phyloP scores from a whole-genome alignment of 1,140 invertebrate species.

The Drosophila teissieri region DNA sequence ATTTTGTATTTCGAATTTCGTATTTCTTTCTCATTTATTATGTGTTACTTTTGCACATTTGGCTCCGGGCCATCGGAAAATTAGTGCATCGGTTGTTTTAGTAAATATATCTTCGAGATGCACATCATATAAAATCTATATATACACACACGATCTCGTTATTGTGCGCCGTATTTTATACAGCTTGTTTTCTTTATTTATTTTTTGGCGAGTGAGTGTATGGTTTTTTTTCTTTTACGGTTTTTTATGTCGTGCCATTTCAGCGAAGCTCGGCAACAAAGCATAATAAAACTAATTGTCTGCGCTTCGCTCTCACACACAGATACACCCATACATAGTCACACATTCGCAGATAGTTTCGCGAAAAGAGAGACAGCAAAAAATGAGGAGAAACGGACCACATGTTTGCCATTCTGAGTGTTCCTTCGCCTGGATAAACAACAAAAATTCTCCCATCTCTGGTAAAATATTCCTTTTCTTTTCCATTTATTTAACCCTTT shows the following conservation, averaged over 20 bases:
- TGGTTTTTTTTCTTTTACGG: constrained; percentile 50
- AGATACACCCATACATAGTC: constrained; percentile 32
- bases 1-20: constrained; percentile 7
- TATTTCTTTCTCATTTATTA: constrained; percentile 31
- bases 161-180: constrained; percentile 59
- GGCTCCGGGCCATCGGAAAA: constrained; percentile 63
- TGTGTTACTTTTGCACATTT: constrained; percentile 51
- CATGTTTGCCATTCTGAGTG: constrained; percentile 74
- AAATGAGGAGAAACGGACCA: constrained; percentile 41
- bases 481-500: constrained; percentile 54
- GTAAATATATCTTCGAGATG: constrained; percentile 71
- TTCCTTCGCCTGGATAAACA: constrained; percentile 56
- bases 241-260: constrained; percentile 83
- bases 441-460: constrained; percentile 33
- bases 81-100: constrained; percentile 44
- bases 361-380: constrained; percentile 22
- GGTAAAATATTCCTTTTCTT: constrained; percentile 36
- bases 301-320: constrained; percentile 79
- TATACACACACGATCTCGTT: constrained; percentile 45
- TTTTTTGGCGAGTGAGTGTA: constrained; percentile 25
- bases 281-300: constrained; percentile 83
- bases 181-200: constrained; percentile 26
- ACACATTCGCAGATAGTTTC: constrained; percentile 36
- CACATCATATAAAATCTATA: constrained; percentile 56
- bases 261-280: constrained; percentile 82